A percentile compares a stretch with the other conserved stretches of the same genome.
phyloP scores from a whole-genome alignment of 2,113 vertebrate genomes.

The Prinia subflava region DNA sequence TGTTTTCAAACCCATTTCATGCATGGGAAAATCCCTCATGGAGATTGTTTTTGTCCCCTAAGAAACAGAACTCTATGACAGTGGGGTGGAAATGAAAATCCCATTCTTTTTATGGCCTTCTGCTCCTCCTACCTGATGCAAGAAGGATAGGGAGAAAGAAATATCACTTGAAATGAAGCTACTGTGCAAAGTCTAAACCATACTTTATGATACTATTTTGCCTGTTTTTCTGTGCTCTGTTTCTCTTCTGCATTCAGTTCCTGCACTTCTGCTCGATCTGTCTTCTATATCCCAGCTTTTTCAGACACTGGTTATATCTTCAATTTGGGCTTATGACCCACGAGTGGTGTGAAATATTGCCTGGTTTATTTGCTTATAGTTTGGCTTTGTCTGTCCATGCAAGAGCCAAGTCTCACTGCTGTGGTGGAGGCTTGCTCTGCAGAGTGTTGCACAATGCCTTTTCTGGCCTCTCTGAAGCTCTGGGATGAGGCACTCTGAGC shows the following conservation, averaged over 20 bases:
- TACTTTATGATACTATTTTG: neutral
- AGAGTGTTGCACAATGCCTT: neutral
- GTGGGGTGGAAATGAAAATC: neutral
- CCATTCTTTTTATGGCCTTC: neutral
- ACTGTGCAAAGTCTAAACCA: neutral
- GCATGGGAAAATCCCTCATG: neutral
- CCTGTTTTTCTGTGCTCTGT: neutral
- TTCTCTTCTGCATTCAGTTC: neutral
- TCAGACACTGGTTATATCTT: neutral
- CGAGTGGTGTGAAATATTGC: fast-evolving
- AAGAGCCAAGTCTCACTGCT: neutral
- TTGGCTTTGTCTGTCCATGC: neutral
- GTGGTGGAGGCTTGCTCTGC: neutral
- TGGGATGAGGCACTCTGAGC: neutral
- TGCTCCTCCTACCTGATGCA: neutral
- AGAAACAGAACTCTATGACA: neutral
- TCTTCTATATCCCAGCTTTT: neutral
- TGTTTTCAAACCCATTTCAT: neutral
- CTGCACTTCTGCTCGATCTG: neutral
- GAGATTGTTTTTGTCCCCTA: neutral
- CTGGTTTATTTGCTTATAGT: neutral
- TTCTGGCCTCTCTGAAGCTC: neutral
- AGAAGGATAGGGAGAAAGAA: neutral
- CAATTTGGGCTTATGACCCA: neutral
- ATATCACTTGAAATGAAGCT: neutral